phyloP scores from a whole-genome alignment of 2,888 invertebrate genomes.

The Drosophila macrothrix region DNA sequence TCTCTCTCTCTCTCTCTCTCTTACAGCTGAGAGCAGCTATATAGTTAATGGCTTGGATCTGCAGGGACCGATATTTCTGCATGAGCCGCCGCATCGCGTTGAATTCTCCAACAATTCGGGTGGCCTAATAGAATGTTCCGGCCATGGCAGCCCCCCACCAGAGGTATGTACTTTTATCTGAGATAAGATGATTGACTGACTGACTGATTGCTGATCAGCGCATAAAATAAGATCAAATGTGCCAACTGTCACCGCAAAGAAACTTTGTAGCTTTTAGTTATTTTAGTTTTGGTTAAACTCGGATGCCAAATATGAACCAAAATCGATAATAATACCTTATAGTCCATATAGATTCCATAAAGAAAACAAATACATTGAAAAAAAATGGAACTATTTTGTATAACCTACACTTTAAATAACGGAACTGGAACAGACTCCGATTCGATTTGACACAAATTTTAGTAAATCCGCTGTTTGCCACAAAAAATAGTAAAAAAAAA shows the following conservation, averaged over 20 bases:
- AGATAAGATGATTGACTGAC: background rate
- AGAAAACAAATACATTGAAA: background rate
- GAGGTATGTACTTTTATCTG: constrained; percentile 85
- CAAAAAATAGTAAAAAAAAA: background rate
- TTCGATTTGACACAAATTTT: background rate
- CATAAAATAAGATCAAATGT: background rate
- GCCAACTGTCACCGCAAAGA: background rate
- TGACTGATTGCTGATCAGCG: background rate
- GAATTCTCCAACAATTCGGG: constrained; percentile 93
- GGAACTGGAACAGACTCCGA: background rate
- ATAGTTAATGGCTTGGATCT: constrained; percentile 87
- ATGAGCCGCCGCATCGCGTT: constrained; percentile 90
- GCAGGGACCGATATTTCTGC: constrained; percentile 89
- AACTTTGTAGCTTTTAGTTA: background rate
- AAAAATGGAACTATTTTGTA: background rate
- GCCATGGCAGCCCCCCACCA: constrained; percentile 89
- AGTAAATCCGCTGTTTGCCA: background rate
- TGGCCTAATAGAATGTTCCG: constrained; percentile 89
- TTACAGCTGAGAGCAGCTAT: constrained; percentile 66
- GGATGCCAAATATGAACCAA: background rate
- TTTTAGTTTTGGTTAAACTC: background rate
- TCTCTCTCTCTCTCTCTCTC: constrained; percentile 11
- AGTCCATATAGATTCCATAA: background rate
- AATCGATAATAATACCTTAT: background rate
- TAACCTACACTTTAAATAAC: background rate